These are phyloP conservation scores for Mesoligia furuncula DNA, from an alignment of 2,888 invertebrate species.

Conservation along the genomic window DNA sequence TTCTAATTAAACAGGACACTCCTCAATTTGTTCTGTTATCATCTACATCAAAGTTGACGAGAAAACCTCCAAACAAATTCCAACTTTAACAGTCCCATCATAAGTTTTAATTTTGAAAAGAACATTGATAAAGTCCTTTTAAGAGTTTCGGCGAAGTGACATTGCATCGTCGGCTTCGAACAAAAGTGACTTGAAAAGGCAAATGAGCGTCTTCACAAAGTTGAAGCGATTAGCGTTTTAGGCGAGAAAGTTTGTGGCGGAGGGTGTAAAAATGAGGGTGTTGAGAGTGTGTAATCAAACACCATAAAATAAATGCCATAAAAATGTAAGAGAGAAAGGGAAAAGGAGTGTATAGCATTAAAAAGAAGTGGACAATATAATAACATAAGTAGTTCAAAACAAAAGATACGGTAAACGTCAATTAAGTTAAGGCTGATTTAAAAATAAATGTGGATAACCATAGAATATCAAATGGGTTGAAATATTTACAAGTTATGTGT, in stretches of 20 bases:
- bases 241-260: constrained; percentile 65
- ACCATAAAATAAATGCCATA: constrained; percentile 38
- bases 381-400: not conserved
- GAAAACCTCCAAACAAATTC: constrained; percentile 54
- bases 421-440: not conserved
- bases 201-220: constrained; percentile 84
- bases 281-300: constrained; percentile 58
- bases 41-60: constrained; percentile 63
- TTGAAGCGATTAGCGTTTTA: constrained; percentile 82
- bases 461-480: not conserved
- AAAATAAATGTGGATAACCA: not conserved
- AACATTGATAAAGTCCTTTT: constrained; percentile 70
- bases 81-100: constrained; percentile 61
- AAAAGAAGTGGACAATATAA: not conserved
- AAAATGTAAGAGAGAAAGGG: constrained; percentile 14
- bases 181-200: constrained; percentile 82
- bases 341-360: not conserved
- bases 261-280: constrained; percentile 65
- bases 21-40: constrained; percentile 77
- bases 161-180: constrained; percentile 81
- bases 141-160: constrained; percentile 78
- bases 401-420: not conserved
- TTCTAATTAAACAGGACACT: constrained; percentile 83
- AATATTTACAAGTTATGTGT: not conserved
- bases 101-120: constrained; percentile 68